These are phyloP conservation scores for Acanthosepion esculentum DNA, from an alignment of 2,888 invertebrate genomes.

Conservation along the genomic window DNA sequence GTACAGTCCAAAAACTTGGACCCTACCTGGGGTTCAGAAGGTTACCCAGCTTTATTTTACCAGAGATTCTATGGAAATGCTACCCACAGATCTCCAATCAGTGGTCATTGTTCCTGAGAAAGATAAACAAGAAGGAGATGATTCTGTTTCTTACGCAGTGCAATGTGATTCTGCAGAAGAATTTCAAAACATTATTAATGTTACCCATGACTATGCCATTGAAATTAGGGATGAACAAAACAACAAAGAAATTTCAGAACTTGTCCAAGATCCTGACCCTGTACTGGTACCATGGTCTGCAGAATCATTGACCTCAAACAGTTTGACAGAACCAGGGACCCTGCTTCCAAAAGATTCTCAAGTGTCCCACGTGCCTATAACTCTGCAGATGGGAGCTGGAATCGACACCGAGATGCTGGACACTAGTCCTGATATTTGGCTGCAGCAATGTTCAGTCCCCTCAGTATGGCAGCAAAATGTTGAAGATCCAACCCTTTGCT, in stretches of 20 bases:
- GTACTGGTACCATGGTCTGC: slow-evolving; percentile 57
- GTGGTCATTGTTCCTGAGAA: slow-evolving; percentile 51
- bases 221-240: slow-evolving; percentile 38
- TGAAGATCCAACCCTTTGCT: slow-evolving; percentile 23
- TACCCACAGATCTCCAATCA: slow-evolving; percentile 47
- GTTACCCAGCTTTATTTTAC: neutral
- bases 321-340: neutral
- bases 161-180: slow-evolving; percentile 24
- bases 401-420: slow-evolving; percentile 36
- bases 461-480: slow-evolving; percentile 24
- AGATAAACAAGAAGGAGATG: slow-evolving; percentile 47
- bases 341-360: slow-evolving; percentile 41
- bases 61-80: slow-evolving; percentile 3
- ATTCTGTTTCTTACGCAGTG: neutral
- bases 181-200: slow-evolving; percentile 53
- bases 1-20: slow-evolving; percentile 62
- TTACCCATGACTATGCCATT: slow-evolving; percentile 53
- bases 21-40: slow-evolving; percentile 53
- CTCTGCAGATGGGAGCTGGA: slow-evolving; percentile 24
- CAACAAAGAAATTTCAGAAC: slow-evolving; percentile 50
- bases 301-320: slow-evolving; percentile 47
- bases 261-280: slow-evolving; percentile 58
- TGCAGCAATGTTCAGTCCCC: slow-evolving; percentile 35
- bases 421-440: slow-evolving; percentile 41
- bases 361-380: slow-evolving; percentile 10